Conservation (phyloP, 2,797 vertebrate species). For the Mormyrops boulengeri region DNA sequence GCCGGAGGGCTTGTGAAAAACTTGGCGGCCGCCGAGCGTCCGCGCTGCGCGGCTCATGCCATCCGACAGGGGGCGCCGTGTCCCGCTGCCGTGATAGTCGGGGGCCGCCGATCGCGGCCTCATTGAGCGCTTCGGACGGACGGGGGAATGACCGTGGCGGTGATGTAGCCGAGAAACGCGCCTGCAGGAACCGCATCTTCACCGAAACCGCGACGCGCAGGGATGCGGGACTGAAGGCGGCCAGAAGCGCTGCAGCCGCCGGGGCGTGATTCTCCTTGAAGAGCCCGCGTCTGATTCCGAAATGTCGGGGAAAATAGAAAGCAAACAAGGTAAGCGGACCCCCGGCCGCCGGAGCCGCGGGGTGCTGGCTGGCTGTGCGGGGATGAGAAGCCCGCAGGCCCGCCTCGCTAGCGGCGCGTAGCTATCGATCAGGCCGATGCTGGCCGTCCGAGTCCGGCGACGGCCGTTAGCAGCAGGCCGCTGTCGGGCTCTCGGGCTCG, state of each 20-base stretch:
- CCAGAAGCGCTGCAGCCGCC: conserved; percentile 24
- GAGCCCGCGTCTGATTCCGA: conserved; percentile 50
- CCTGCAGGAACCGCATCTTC: conserved; percentile 35
- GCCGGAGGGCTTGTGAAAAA: conserved; percentile 15
- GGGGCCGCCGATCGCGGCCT: conserved; percentile 8
- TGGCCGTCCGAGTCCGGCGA: background rate
- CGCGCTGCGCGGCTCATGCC: conserved; percentile 45
- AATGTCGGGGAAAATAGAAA: conserved; percentile 76
- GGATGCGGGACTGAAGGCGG: conserved; percentile 59
- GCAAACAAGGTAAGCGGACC: conserved; percentile 66
- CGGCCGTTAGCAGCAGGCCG: background rate
- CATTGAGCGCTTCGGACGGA: conserved; percentile 11
- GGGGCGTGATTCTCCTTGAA: background rate
- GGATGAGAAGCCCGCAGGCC: background rate
- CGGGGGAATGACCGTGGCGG: background rate
- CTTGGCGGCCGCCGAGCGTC: background rate
- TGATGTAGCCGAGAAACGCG: conserved; percentile 45
- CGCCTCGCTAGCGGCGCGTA: background rate
- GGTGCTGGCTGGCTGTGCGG: background rate
- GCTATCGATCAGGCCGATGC: background rate
- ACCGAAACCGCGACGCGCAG: conserved; percentile 40
- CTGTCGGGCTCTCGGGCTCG: background rate
- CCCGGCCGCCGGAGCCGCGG: background rate
- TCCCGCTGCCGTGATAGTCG: conserved; percentile 7
- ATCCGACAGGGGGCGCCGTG: conserved; percentile 46